Percentiles rank a stretch among this genome's conserved stretches.
Evolutionary conservation across 2,888 invertebrate genomes (phyloP).

Genomic region (Cheilosia pagana): DNA sequence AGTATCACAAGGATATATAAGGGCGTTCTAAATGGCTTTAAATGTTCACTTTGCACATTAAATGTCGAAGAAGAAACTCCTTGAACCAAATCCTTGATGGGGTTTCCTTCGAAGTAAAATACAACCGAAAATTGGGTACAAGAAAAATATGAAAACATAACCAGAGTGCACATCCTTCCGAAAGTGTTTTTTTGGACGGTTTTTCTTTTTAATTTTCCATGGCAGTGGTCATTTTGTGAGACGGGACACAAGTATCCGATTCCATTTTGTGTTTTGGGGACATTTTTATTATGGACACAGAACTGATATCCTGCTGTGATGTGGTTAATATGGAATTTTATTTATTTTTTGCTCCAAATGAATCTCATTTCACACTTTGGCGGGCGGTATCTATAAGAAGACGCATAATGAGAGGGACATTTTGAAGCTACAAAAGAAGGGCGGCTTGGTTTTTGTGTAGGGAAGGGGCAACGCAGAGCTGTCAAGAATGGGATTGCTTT

Average conservation of each 20-base stretch:
- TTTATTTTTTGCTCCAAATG: constrained; percentile 11
- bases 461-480: too few relatives aligned
- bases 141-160: constrained; percentile 59
- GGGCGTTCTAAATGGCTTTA: constrained; percentile 66
- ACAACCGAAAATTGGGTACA: constrained; percentile 42
- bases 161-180: constrained; percentile 67
- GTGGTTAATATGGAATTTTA: constrained; percentile 61
- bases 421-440: too few relatives aligned
- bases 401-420: neutral
- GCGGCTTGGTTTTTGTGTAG: too few relatives aligned
- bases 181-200: neutral
- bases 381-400: neutral
- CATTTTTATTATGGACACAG: constrained; percentile 53
- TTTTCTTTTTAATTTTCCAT: constrained; percentile 33
- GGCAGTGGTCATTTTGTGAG: constrained; percentile 55
- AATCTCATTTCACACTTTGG: constrained; percentile 17
- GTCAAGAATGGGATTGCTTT: too few relatives aligned
- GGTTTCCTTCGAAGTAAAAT: constrained; percentile 39
- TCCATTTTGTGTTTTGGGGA: constrained; percentile 58
- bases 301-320: constrained; percentile 71
- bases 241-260: constrained; percentile 39
- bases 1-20: constrained; percentile 46
- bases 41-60: constrained; percentile 70
- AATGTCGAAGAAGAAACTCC: constrained; percentile 55
- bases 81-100: constrained; percentile 60